These are phyloP conservation scores for Acanthurus lineatus DNA, from an alignment of 2,797 vertebrate species.

Conservation along the genomic window DNA sequence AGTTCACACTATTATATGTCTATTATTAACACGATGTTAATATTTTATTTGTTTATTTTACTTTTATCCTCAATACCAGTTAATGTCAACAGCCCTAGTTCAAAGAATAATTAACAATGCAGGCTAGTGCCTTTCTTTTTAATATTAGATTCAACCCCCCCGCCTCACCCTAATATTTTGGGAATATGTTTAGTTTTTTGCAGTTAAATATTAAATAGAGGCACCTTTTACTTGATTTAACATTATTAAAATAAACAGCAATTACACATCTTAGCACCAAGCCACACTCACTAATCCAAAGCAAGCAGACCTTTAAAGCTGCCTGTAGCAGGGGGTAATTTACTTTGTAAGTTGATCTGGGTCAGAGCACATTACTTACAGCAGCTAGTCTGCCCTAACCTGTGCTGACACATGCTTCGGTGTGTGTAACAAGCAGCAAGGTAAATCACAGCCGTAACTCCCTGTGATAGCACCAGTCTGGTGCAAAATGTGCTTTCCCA, in stretches of 20 bases:
- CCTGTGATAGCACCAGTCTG: slow-evolving; percentile 27
- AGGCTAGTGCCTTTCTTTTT: background rate
- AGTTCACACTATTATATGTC: no score
- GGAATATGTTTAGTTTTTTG: background rate
- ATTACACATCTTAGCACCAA: background rate
- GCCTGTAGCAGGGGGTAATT: slow-evolving; percentile 31
- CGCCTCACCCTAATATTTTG: background rate
- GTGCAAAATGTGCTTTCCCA: slow-evolving; percentile 11
- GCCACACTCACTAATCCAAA: slow-evolving; percentile 16
- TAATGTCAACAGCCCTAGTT: no score
- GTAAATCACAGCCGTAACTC: slow-evolving; percentile 47
- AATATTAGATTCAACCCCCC: background rate
- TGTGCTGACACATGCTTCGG: slow-evolving; percentile 58
- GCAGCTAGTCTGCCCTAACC: slow-evolving; percentile 46
- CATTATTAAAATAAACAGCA: background rate
- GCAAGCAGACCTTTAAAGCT: slow-evolving; percentile 33
- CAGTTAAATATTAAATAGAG: background rate
- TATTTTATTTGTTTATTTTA: no score
- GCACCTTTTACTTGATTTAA: background rate
- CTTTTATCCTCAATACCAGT: no score
- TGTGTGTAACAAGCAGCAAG: slow-evolving; percentile 38
- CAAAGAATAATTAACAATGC: background rate
- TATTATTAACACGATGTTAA: no score
- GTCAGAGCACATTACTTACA: slow-evolving; percentile 63
- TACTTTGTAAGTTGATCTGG: slow-evolving; percentile 47